Evolutionary conservation across 2,888 invertebrate genomes (phyloP).

Genomic region (Agrochola litura): DNA sequence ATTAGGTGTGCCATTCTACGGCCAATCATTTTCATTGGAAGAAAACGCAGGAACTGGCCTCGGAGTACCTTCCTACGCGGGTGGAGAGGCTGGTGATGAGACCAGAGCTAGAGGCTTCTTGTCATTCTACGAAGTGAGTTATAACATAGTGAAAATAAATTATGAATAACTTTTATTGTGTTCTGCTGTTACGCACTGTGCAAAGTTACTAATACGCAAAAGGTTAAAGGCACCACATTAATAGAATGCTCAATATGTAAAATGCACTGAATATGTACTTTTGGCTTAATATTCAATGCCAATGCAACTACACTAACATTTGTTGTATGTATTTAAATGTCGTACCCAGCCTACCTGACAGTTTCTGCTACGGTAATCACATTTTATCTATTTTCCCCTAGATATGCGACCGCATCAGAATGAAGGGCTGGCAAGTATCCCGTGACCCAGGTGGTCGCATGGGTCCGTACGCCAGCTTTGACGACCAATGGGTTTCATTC

Average conservation of each 20-base stretch:
- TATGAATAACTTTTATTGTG: neutral
- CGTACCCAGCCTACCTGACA: neutral
- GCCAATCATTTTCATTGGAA: constrained; percentile 96
- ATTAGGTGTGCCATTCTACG: constrained; percentile 97
- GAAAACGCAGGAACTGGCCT: constrained; percentile 92
- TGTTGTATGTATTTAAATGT: neutral
- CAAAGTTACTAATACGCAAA: neutral
- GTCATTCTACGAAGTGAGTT: constrained; percentile 95
- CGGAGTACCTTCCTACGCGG: constrained; percentile 95
- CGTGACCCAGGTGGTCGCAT: constrained; percentile 95
- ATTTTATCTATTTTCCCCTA: constrained; percentile 71
- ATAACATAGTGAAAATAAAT: neutral
- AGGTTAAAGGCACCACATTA: neutral
- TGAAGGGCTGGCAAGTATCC: constrained; percentile 94
- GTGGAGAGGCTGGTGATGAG: constrained; percentile 96
- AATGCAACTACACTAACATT: neutral
- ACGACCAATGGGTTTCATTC: constrained; percentile 98
- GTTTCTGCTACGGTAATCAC: neutral
- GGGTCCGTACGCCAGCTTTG: constrained; percentile 95
- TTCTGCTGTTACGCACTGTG: neutral
- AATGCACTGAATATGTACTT: neutral
- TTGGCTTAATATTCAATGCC: neutral
- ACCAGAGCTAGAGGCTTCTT: constrained; percentile 97
- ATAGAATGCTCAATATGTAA: neutral
- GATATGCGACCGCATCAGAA: constrained; percentile 95